Evolutionary conservation across 2,888 invertebrate genomes (phyloP).

Genomic region (Tillus elongatus): DNA sequence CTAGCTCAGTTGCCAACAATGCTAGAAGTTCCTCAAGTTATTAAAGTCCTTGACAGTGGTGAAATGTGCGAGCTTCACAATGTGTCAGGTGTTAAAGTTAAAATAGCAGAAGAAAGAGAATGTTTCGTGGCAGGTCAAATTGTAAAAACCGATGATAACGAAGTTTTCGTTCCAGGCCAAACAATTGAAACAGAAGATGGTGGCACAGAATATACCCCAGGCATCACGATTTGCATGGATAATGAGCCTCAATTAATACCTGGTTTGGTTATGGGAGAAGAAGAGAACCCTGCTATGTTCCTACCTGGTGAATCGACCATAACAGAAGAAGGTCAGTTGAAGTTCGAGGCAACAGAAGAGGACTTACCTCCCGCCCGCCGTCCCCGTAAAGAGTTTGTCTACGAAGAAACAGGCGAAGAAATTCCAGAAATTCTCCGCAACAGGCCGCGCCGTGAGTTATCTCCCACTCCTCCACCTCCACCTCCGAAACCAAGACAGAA

Average conservation of each 20-base stretch:
- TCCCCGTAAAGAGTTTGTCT: slow-evolving; percentile 12
- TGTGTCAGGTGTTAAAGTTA: slow-evolving; percentile 50
- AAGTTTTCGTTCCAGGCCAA: slow-evolving; percentile 54
- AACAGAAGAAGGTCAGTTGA: slow-evolving; percentile 35
- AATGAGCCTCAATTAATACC: slow-evolving; percentile 70
- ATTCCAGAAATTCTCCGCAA: not conserved
- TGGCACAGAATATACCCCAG: slow-evolving; percentile 65
- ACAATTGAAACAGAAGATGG: slow-evolving; percentile 63
- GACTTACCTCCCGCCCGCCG: slow-evolving; percentile 27
- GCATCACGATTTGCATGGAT: slow-evolving; percentile 66
- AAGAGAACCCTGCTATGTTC: slow-evolving; percentile 38
- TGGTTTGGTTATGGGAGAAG: slow-evolving; percentile 61
- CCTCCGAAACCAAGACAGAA: slow-evolving; percentile 23
- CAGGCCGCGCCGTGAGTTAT: slow-evolving; percentile 16
- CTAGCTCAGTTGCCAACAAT: slow-evolving; percentile 51
- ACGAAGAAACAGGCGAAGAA: slow-evolving; percentile 18
- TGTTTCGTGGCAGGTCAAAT: slow-evolving; percentile 74
- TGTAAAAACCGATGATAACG: slow-evolving; percentile 49
- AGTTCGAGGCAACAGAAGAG: slow-evolving; percentile 35
- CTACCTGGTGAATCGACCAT: slow-evolving; percentile 37
- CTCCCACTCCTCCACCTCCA: slow-evolving; percentile 24
- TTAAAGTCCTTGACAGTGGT: slow-evolving; percentile 52
- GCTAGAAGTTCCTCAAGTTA: slow-evolving; percentile 53
- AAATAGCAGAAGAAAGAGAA: slow-evolving; percentile 48
- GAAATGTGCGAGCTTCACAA: slow-evolving; percentile 51